These are phyloP conservation scores for Danio jaintianensis DNA, from an alignment of 2,797 vertebrate genomes.

Conservation along the genomic window DNA sequence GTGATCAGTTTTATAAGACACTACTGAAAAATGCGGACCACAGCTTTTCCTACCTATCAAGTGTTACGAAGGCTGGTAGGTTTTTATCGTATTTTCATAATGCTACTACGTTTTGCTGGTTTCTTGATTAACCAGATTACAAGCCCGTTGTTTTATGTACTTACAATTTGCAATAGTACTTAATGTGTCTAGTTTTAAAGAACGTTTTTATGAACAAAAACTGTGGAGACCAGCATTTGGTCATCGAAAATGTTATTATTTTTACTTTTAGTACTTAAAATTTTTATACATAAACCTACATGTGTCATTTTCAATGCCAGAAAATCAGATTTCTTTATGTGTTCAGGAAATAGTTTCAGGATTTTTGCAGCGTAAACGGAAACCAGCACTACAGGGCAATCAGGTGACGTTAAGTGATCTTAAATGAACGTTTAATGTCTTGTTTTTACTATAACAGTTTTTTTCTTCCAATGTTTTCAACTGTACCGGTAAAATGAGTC, in stretches of 20 bases:
- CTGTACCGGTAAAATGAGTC: neutral
- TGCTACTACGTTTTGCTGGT: neutral
- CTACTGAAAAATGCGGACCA: slow-evolving; percentile 16
- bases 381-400: slow-evolving; percentile 1
- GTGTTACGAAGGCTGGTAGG: neutral
- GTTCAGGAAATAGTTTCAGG: neutral
- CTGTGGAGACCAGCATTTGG: neutral
- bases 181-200: slow-evolving; percentile 19
- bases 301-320: neutral
- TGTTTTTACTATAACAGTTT: neutral
- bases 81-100: slow-evolving; percentile 4
- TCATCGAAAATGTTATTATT: neutral
- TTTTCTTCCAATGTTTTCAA: neutral
- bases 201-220: neutral
- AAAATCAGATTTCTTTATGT: neutral
- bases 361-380: neutral
- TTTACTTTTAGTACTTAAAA: slow-evolving; percentile 3
- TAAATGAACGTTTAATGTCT: neutral
- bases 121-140: slow-evolving; percentile 1
- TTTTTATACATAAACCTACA: neutral
- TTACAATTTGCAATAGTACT: neutral
- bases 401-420: neutral
- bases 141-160: slow-evolving; percentile 11
- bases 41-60: neutral
- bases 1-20: neutral